Evolutionary conservation across 2,888 invertebrate genomes (phyloP), one percentile per base, ranked within the genome.

Genomic region (Brassicogethes aeneus): DNA sequence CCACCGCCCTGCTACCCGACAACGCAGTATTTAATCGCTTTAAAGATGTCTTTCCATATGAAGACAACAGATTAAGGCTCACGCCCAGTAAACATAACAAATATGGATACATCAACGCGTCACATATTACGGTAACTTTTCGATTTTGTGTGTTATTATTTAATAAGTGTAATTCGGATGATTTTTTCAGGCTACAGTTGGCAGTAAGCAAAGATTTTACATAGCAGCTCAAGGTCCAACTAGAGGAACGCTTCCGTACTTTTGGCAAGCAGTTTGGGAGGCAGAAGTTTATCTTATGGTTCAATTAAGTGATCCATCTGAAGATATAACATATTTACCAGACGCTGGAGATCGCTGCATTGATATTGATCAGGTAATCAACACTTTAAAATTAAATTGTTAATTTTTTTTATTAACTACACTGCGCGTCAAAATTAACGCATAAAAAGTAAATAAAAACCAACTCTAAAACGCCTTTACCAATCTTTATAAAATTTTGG

Each of bases 181-280:
- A 17, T 38, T 35, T 16, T 50, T 44, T 17, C 61, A 89, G 88
- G 82, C 89, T 60, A 85, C 85, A 2, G 85, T 91, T 7, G 88
- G 88, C 54, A 81, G 79, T 49, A 79, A 82, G 47, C 85, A 88
- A 58, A 77, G 88, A 48, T 89, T 89, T 70, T 93, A 92, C 70
- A 85, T 92, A 47, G 82, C 85, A 5, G 78, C 79, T n/a, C 83
- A 84, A 61, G 79, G 79, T 2, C 83, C 83, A 1, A 68, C 79
- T 17, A 65, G 72, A 29, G 69, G 72, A 43, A 82, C 81, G 1
- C 66, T 77, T 2, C 63, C 66, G 17, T 62, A 62, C 56, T 83
- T 92, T 66, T 94, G 93, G 93, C 87, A 89, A 69, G 84, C 88
- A 71, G 80, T 86, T 37, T 92, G 91, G 90, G 90, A 91, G 69